These are phyloP conservation scores for Apogon hyalosoma DNA, from an alignment of 2,797 vertebrate genomes.

Conservation along the genomic window DNA sequence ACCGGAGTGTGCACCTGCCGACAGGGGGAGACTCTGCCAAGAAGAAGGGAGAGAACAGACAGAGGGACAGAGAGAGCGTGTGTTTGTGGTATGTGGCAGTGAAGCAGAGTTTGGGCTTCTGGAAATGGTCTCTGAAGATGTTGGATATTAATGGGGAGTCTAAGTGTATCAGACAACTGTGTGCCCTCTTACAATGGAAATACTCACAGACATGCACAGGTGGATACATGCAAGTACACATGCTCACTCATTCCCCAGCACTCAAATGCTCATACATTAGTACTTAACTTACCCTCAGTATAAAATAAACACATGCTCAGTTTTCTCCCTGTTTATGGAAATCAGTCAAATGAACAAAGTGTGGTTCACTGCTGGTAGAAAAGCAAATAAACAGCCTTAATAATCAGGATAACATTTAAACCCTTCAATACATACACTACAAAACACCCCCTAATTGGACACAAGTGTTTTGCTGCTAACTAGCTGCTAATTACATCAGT, in stretches of 20 bases:
- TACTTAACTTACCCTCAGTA: conserved; percentile 18
- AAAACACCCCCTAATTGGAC: conserved; percentile 74
- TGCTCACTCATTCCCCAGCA: conserved; percentile 34
- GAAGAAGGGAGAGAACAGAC: conserved; percentile 41
- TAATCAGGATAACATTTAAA: conserved; percentile 64
- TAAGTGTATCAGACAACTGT: conserved; percentile 69
- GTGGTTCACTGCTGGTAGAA: conserved; percentile 40
- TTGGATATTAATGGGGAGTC: conserved; percentile 73
- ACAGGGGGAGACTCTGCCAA: conserved; percentile 81
- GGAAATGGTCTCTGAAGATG: conserved; percentile 65
- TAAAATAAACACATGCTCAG: conserved; percentile 54
- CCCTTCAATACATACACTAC: conserved; percentile 41
- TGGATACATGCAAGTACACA: conserved; percentile 35
- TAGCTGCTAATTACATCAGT: conserved; percentile 82
- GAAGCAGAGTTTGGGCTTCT: conserved; percentile 57
- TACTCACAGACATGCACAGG: conserved; percentile 18
- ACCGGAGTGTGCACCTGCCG: conserved; percentile 85
- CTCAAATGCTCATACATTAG: conserved; percentile 5
- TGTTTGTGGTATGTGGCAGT: conserved; percentile 45
- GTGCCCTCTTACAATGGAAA: conserved; percentile 52
- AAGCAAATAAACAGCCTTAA: conserved; percentile 60
- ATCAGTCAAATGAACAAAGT: conserved; percentile 42
- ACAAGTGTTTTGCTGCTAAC: conserved; percentile 79
- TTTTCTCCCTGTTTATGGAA: conserved; percentile 54
- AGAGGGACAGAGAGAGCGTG: conserved; percentile 21